A percentile compares a stretch with the other conserved stretches of the same genome.
These are phyloP conservation scores for Macquaria australasica DNA, from an alignment of 2,113 vertebrate genomes.

Conservation along the genomic window DNA sequence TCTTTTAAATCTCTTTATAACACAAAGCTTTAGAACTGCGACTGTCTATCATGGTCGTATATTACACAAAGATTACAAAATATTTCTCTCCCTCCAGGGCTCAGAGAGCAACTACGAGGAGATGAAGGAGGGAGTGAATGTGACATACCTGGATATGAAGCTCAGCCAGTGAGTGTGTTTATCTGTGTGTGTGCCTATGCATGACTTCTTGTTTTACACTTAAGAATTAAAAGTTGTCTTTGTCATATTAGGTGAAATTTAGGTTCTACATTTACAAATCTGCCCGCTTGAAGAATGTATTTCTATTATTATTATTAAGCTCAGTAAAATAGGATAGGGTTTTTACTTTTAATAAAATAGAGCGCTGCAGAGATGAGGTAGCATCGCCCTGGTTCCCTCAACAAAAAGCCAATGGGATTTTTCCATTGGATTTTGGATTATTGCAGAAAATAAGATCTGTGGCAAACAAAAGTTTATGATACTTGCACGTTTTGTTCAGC, in stretches of 20 bases:
- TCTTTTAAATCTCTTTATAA: background rate
- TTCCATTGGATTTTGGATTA: too few species aligned
- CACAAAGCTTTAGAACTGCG: background rate
- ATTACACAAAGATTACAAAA: background rate
- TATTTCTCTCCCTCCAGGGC: constrained; percentile 82
- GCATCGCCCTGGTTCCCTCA: too few species aligned
- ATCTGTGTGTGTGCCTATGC: background rate
- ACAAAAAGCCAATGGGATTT: too few species aligned
- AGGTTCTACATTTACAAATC: too few species aligned
- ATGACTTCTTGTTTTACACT: background rate
- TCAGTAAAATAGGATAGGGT: too few species aligned
- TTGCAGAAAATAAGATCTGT: too few species aligned
- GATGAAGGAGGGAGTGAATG: constrained; percentile 91
- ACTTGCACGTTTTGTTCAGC: too few species aligned
- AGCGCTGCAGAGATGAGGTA: too few species aligned
- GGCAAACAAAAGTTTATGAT: too few species aligned
- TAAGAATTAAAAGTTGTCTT: background rate
- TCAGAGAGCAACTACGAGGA: constrained; percentile 95
- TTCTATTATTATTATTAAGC: too few species aligned
- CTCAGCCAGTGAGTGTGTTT: constrained; percentile 89
- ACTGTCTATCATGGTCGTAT: background rate
- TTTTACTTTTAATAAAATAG: too few species aligned
- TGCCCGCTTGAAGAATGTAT: too few species aligned
- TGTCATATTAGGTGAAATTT: background rate
- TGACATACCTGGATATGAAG: constrained; percentile 92